Evolutionary conservation across 2,113 vertebrate genomes (phyloP).

Genomic region (Spea multiplicata): DNA sequence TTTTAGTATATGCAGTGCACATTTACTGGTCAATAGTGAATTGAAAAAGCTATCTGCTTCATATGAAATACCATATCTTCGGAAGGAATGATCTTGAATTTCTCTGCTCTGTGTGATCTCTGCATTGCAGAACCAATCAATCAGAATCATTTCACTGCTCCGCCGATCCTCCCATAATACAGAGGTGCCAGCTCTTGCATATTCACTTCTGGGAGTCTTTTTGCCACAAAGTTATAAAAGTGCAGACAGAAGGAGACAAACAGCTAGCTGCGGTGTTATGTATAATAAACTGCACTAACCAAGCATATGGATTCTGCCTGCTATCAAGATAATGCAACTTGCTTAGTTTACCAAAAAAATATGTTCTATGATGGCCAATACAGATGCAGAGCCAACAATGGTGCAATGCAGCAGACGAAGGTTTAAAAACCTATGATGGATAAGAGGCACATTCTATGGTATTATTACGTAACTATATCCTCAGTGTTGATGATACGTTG

Average conservation of each 20-base stretch:
- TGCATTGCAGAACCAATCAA: conserved; percentile 41
- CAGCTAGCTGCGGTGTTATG: not conserved
- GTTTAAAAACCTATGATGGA: too few relatives aligned
- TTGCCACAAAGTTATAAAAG: conserved; percentile 9
- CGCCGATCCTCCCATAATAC: conserved; percentile 28
- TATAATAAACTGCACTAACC: conserved; percentile 19
- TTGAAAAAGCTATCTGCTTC: not conserved
- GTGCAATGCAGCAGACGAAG: too few relatives aligned
- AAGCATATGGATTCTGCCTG: not conserved
- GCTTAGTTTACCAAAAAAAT: not conserved
- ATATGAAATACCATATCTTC: conserved; percentile 11
- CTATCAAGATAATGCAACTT: not conserved
- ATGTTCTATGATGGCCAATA: too few relatives aligned
- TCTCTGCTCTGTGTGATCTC: conserved; percentile 31
- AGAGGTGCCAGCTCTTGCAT: conserved; percentile 8
- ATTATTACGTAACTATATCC: too few relatives aligned
- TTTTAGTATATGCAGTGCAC: not conserved
- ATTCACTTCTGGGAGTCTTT: conserved; percentile 37
- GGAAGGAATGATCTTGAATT: not conserved
- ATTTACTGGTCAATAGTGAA: not conserved
- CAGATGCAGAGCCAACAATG: too few relatives aligned
- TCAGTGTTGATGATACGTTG: too few relatives aligned
- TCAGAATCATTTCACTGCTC: conserved; percentile 40
- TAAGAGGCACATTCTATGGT: too few relatives aligned
- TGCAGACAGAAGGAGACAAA: conserved; percentile 26